Conservation (phyloP, 2,113 vertebrate species). For the Antigone vipio region DNA sequence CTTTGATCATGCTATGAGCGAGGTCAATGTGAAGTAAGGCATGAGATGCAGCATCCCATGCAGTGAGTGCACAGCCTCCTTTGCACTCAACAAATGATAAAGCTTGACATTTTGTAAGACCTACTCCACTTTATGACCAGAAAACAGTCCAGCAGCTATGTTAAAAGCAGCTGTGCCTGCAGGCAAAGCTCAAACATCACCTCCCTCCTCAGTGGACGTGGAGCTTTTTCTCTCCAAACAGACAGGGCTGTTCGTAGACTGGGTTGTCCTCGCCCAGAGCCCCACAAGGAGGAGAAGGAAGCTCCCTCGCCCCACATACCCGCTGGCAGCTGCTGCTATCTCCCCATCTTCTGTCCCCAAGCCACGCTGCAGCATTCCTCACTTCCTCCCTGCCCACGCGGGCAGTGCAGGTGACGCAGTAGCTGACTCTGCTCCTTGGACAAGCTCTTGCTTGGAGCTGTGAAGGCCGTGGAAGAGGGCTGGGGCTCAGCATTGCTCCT, state of each 20-base stretch:
- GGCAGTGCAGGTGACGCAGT: accelerated
- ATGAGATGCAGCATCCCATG: not conserved
- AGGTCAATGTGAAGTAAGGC: not conserved
- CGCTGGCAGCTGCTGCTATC: not conserved
- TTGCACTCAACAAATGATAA: not conserved
- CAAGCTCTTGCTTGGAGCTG: not conserved
- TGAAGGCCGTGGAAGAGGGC: not conserved
- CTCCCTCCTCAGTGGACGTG: not conserved
- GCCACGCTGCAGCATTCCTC: not conserved
- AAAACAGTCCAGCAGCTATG: not conserved
- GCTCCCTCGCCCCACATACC: not conserved
- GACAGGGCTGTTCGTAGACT: not conserved
- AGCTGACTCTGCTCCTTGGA: not conserved
- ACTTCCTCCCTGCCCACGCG: not conserved
- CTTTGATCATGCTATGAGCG: not conserved
- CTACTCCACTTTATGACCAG: not conserved
- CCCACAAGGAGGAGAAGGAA: not conserved
- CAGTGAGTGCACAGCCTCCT: not conserved
- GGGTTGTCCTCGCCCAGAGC: accelerated
- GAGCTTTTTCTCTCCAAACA: not conserved
- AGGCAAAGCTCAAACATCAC: not conserved
- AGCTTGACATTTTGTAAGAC: not conserved
- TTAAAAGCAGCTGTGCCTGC: not conserved
- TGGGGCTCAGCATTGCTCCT: accelerated
- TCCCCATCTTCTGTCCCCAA: not conserved